Base-by-base conservation (phyloP, 2,888 invertebrate genomes). In the Ectobius pallidus region DNA sequence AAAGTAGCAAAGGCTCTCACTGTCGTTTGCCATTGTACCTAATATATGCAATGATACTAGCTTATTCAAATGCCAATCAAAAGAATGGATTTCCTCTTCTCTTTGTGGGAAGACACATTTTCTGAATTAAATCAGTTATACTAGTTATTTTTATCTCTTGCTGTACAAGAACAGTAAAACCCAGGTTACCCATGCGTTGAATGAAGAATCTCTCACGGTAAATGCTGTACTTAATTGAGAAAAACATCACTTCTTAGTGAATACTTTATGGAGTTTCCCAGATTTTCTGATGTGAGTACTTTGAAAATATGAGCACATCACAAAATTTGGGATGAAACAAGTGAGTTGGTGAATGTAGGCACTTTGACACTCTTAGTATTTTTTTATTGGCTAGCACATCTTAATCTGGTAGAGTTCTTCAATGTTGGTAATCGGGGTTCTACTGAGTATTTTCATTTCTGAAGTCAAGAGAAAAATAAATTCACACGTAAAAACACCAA, bases 81-180 rank as follows among this genome's bases (percentile, higher is more conserved):
- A n/a, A 67, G 55, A 52, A 65, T 34, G 69, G 73, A 44, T 65
- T 65, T 65, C 55, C 81, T 82, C 85, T 85, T 85, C 83, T 87
- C 86, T 86, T 87, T 89, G 90, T 90, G 87, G 88, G 88, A 89
- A 89, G 89, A 89, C 92, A 92, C 92, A 92, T 92, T 92, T 92
- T 92, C 92, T 92, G 92, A 91, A 89, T 84, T 77, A 70, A 63
- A 69, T 49, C 18, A 58, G 22, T 34, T 61, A 18, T 30, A 44
- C 44, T 65, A 65, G 46, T 46, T 44, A 46, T 22, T 27, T 42
- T 65, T 65, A 61, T 61, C 61, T 61, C 61, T 61, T 61, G 61
- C 32, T n/a, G 46, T 44, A 27, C 27, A 65, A 25, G 34, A n/a
- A 65, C 27, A 65, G 65, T 65, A 65, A 65, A 65, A 65, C 65